Conservation (phyloP, 2,888 invertebrate genomes). For the Apodemia hepburni region DNA sequence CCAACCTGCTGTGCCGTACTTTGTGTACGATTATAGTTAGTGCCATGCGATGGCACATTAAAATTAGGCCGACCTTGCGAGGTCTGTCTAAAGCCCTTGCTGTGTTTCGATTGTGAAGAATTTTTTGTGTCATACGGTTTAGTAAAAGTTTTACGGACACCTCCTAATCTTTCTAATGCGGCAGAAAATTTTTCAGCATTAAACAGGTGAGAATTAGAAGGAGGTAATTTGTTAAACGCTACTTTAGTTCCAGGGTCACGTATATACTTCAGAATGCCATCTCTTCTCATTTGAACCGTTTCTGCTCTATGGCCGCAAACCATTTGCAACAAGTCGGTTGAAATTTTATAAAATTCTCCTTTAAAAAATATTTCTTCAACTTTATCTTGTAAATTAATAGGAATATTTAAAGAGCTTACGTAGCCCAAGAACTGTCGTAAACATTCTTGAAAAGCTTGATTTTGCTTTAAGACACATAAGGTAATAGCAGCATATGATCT, state of each 20-base stretch:
- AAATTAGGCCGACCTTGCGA: neutral
- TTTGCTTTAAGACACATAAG: conserved; percentile 1
- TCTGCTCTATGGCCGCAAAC: conserved; percentile 22
- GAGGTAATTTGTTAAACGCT: neutral
- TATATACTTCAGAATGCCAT: conserved; percentile 6
- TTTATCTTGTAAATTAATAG: conserved; percentile 4
- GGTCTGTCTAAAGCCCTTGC: no score
- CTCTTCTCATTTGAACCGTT: conserved; percentile 20
- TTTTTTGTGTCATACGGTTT: neutral
- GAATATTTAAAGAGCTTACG: neutral
- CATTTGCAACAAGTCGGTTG: conserved; percentile 20
- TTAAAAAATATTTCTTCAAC: conserved; percentile 15
- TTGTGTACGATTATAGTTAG: neutral
- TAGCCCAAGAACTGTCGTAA: neutral
- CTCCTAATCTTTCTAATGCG: neutral
- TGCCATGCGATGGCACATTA: neutral
- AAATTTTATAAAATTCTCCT: conserved; percentile 22
- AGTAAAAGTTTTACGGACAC: neutral
- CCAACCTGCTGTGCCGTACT: neutral
- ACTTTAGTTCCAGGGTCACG: neutral
- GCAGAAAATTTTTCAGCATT: no score
- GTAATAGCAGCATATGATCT: neutral
- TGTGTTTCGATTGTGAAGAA: no score
- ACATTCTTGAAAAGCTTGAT: conserved; percentile 16
- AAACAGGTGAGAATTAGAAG: neutral